phyloP scores from a whole-genome alignment of 2,113 vertebrate species.

The Galeopterus variegatus region DNA sequence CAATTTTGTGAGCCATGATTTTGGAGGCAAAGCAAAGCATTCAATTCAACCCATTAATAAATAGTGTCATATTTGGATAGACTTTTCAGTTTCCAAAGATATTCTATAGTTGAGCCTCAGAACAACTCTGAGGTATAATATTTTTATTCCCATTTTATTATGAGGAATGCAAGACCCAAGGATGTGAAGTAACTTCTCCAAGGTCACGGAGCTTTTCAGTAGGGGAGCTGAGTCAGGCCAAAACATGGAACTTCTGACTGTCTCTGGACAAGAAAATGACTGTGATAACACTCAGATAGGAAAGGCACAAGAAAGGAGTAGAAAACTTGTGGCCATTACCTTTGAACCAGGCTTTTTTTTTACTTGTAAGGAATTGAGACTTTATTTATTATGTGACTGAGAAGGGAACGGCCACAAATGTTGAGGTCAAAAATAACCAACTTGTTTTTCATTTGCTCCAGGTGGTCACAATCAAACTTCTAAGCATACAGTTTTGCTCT shows the following conservation, averaged over 20 bases:
- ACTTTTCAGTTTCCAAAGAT: neutral
- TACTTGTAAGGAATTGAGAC: neutral
- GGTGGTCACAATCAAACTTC: conserved; percentile 22
- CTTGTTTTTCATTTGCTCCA: conserved; percentile 4
- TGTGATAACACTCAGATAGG: neutral
- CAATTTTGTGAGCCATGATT: neutral
- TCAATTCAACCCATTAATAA: neutral
- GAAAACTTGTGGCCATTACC: neutral
- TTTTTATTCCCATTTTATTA: conserved; percentile 17
- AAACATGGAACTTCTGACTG: neutral
- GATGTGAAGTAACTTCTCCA: neutral
- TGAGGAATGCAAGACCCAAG: neutral
- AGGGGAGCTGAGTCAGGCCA: neutral
- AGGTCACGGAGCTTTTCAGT: neutral
- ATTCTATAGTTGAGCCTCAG: neutral
- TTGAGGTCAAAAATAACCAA: neutral
- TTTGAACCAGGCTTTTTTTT: conserved; percentile 3
- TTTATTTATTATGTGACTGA: conserved; percentile 54
- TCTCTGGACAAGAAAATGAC: conserved; percentile 33
- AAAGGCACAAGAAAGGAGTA: neutral
- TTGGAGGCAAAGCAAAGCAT: neutral
- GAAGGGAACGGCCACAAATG: neutral
- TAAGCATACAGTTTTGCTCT: neutral
- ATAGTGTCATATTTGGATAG: neutral
- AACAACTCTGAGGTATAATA: neutral